phyloP scores from a whole-genome alignment of 2,888 invertebrate species.

The Drosophila algonquin region DNA sequence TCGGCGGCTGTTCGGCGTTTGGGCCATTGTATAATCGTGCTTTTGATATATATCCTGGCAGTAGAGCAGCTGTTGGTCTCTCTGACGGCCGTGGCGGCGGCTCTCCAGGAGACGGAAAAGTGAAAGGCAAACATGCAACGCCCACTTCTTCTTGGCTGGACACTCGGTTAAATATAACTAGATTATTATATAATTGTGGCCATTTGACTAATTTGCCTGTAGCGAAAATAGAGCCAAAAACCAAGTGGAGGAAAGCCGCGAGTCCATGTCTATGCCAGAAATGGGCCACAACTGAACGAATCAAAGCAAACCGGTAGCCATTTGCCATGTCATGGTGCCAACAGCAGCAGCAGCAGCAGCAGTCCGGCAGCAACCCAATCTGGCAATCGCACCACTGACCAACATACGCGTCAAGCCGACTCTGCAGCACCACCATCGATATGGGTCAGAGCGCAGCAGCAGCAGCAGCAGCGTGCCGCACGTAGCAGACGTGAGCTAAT shows the following conservation, averaged over 20 bases:
- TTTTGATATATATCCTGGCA: constrained; percentile 53
- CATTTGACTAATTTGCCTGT: constrained; percentile 67
- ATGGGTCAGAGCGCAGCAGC: constrained; percentile 53
- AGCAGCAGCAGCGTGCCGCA: constrained; percentile 25
- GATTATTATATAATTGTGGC: constrained; percentile 61
- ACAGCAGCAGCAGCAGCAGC: neutral
- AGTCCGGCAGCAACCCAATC: neutral
- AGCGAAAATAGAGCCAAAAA: constrained; percentile 29
- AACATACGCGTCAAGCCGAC: constrained; percentile 54
- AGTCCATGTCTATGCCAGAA: neutral
- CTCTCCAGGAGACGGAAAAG: constrained; percentile 49
- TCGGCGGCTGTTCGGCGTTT: constrained; percentile 13
- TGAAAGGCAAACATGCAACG: constrained; percentile 73
- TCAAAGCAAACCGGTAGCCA: constrained; percentile 21
- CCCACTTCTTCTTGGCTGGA: constrained; percentile 63
- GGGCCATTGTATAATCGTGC: constrained; percentile 61
- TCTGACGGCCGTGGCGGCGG: constrained; percentile 4
- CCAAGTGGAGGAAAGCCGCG: constrained; percentile 15
- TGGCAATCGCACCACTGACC: constrained; percentile 69
- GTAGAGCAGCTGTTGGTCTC: constrained; percentile 25
- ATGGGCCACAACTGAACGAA: constrained; percentile 5
- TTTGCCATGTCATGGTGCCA: constrained; percentile 17
- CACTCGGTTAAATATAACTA: constrained; percentile 51
- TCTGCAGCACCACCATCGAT: constrained; percentile 38
- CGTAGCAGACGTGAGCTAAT: constrained; percentile 63